These are phyloP conservation scores for Odobenus rosmarus DNA, from an alignment of 2,113 vertebrate genomes.

Conservation along the genomic window DNA sequence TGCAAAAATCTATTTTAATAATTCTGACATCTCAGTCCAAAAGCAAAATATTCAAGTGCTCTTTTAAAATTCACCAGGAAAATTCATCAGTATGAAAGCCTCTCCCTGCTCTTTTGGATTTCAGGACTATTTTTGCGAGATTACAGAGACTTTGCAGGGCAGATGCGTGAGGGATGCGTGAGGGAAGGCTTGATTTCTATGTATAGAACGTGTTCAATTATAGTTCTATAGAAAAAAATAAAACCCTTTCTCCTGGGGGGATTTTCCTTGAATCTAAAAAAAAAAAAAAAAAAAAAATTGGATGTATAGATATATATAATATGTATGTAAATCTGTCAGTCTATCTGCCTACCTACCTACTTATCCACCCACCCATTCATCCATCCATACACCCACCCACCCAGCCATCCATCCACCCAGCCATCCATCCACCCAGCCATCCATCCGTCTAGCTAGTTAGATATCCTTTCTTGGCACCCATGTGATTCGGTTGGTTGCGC, in stretches of 20 bases:
- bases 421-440: background rate
- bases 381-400: background rate
- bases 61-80: slow-evolving; percentile 48
- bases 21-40: slow-evolving; percentile 16
- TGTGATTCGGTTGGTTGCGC: background rate
- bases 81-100: background rate
- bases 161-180: no score
- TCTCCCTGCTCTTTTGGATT: background rate
- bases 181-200: background rate
- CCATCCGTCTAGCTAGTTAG: background rate
- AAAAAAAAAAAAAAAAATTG: background rate
- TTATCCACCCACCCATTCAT: background rate
- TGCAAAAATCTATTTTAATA: slow-evolving; percentile 25
- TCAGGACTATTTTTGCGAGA: slow-evolving; percentile 1
- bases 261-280: slow-evolving; percentile 31
- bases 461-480: background rate
- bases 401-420: background rate
- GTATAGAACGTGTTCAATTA: background rate
- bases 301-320: background rate
- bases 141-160: background rate
- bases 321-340: background rate
- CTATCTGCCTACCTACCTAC: background rate
- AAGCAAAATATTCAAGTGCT: slow-evolving; percentile 61
- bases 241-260: background rate
- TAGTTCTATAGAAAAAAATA: background rate